Conservation (phyloP, 2,113 vertebrate genomes). For the Scytalopus superciliaris region DNA sequence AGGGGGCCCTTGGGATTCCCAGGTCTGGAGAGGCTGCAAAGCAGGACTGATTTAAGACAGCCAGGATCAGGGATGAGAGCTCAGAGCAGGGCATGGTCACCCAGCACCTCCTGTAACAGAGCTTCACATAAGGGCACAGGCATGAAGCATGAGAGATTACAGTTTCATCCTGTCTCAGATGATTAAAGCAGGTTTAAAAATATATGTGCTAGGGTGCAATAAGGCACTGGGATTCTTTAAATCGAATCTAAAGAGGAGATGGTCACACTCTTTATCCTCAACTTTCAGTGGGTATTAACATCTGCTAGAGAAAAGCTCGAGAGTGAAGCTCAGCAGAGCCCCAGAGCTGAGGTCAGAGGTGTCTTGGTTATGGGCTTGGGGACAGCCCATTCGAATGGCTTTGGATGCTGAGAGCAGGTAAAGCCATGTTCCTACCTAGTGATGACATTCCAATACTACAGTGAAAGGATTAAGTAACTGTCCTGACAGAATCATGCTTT, state of each 20-base stretch:
- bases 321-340: background rate
- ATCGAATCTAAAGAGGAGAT: background rate
- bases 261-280: background rate
- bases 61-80: background rate
- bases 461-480: background rate
- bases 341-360: background rate
- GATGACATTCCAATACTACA: background rate
- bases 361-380: background rate
- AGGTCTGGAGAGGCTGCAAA: background rate
- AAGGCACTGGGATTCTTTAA: background rate
- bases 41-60: background rate
- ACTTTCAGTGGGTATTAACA: background rate
- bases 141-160: background rate
- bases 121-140: background rate
- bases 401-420: background rate
- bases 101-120: background rate
- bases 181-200: background rate
- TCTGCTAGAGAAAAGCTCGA: background rate
- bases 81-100: background rate
- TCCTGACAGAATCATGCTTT: background rate
- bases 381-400: background rate
- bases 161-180: background rate
- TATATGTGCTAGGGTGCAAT: rapidly evolving
- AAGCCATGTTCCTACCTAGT: background rate
- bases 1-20: background rate